Percentiles rank a stretch among this genome's conserved stretches.
These are phyloP conservation scores for Brachionus rubens DNA, from an alignment of 1,140 invertebrate species.

Conservation along the genomic window DNA sequence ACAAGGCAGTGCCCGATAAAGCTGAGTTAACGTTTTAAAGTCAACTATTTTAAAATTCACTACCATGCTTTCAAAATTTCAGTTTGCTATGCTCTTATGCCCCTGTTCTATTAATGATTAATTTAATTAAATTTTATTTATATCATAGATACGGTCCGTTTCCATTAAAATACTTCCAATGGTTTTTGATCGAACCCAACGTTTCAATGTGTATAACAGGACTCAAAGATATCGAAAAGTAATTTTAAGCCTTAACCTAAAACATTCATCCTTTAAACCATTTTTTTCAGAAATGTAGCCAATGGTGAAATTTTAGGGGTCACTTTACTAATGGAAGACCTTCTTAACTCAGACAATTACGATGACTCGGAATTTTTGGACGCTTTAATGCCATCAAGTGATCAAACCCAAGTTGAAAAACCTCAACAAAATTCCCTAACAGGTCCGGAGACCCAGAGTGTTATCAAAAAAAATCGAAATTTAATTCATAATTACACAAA, in stretches of 20 bases:
- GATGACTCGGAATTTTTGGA: neutral
- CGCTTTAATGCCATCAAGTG: neutral
- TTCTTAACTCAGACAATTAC: slow-evolving; percentile 42
- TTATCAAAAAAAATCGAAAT: slow-evolving; percentile 52
- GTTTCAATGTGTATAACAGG: slow-evolving; percentile 57
- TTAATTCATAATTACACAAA: slow-evolving; percentile 55
- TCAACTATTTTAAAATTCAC: too few species aligned
- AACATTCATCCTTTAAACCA: too few species aligned
- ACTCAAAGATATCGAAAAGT: slow-evolving; percentile 59
- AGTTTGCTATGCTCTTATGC: too few species aligned
- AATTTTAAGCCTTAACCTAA: neutral
- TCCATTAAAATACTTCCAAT: slow-evolving; percentile 54
- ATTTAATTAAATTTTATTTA: too few species aligned
- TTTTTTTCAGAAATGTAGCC: slow-evolving; percentile 52
- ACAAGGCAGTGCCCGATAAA: too few species aligned
- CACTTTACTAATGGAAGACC: slow-evolving; percentile 58
- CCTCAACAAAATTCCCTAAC: neutral
- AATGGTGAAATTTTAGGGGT: slow-evolving; percentile 60
- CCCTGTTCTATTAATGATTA: too few species aligned
- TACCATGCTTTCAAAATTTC: too few species aligned
- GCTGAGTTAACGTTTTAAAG: too few species aligned
- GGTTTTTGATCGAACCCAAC: slow-evolving; percentile 54
- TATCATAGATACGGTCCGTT: slow-evolving; percentile 58
- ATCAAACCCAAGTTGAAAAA: neutral
- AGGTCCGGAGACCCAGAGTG: slow-evolving; percentile 36